These are phyloP conservation scores for Oceanodroma tethys DNA, from an alignment of 2,113 vertebrate species.

Conservation along the genomic window DNA sequence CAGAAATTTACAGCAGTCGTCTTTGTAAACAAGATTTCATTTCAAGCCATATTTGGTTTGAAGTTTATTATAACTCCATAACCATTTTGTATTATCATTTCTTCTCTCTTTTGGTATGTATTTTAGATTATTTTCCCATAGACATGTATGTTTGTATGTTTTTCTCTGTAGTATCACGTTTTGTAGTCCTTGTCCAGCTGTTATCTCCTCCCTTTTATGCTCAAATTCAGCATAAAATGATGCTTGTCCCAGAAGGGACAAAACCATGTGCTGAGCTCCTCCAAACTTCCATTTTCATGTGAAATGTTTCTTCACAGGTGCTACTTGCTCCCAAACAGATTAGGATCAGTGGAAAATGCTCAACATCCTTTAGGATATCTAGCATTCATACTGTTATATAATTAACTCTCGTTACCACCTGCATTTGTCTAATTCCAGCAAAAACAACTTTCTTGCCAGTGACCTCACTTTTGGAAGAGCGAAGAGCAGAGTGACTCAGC, in stretches of 20 bases:
- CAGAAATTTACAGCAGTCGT: not conserved
- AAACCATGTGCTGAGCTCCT: not conserved
- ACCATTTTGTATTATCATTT: not conserved
- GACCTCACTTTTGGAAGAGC: not conserved
- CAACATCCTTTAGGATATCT: not conserved
- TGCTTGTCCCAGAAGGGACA: not conserved
- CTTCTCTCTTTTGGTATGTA: not conserved
- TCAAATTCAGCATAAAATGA: not conserved
- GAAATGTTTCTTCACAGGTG: not conserved
- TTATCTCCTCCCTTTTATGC: not conserved
- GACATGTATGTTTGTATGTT: not conserved
- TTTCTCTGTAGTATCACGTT: not conserved
- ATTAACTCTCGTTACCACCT: not conserved
- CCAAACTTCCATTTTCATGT: not conserved
- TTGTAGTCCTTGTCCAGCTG: not conserved
- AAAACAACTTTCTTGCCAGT: not conserved
- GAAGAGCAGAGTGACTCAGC: not conserved
- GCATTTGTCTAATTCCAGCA: slow-evolving; percentile 13
- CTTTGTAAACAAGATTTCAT: not conserved
- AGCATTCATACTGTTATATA: not conserved
- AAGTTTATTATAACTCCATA: not conserved
- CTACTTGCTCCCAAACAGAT: not conserved
- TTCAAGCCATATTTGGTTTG: not conserved
- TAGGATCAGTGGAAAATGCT: not conserved
- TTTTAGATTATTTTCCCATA: not conserved